These are phyloP conservation scores for Sceloporus undulatus DNA, from an alignment of 2,113 vertebrate species.

Conservation along the genomic window DNA sequence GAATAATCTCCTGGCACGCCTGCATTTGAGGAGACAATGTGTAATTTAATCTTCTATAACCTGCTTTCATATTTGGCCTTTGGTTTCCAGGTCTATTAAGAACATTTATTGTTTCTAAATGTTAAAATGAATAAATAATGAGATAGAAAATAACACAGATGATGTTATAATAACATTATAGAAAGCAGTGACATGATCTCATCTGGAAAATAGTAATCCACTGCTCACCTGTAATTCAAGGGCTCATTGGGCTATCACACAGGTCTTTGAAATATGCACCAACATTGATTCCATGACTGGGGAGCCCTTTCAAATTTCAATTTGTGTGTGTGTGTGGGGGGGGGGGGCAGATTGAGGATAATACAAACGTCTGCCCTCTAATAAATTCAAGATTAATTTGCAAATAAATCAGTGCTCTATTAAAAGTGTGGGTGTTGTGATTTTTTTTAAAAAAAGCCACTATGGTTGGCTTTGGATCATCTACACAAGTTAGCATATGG, in stretches of 20 bases:
- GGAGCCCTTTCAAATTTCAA: background rate
- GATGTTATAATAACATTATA: background rate
- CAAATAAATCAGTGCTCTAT: background rate
- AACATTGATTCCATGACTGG: background rate
- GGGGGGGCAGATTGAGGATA: no score
- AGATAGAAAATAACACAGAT: constrained; percentile 14
- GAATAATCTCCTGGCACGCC: background rate
- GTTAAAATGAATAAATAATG: constrained; percentile 8
- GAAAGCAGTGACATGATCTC: background rate
- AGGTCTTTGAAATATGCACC: background rate
- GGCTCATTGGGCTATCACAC: background rate
- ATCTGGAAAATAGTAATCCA: background rate
- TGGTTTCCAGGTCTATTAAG: constrained; percentile 28
- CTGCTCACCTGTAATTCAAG: background rate
- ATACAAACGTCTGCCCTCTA: background rate
- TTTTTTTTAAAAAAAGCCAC: no score
- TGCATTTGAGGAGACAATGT: constrained; percentile 33
- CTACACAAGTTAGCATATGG: background rate
- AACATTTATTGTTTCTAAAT: constrained; percentile 5
- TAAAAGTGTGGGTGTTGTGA: no score
- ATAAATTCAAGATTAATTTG: background rate
- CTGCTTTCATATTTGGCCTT: background rate
- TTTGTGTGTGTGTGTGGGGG: background rate
- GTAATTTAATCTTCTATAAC: constrained; percentile 14
- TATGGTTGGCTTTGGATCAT: background rate